Base-by-base conservation (phyloP, 53 echinoderm and acorn worm genomes). In the Hippasteria phrygiana region DNA sequence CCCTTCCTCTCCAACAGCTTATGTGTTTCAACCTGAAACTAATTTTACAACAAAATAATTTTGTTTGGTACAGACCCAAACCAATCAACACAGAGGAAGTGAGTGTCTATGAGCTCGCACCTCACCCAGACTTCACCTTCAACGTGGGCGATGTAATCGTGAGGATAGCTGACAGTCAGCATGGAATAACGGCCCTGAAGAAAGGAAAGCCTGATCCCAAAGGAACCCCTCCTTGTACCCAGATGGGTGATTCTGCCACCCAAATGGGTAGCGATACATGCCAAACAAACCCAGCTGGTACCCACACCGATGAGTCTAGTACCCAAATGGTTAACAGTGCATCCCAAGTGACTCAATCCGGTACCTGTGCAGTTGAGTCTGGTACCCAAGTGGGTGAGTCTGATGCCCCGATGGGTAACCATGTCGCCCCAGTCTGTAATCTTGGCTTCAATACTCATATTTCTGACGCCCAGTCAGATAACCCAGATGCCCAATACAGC, bases 91-190 rank as follows among this genome's bases (percentile, higher is more conserved):
- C 53, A 0, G 95, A 93, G 76, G 98, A 98, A 70, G 80, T 90
- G 56, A 98, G 98, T 65, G 94, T 98, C 47, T 98, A 98, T 54
- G 98, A 98, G 66, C 89, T 98, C 37, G 63, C 59, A 37, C 93
- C 95, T n/a, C 98, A 98, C 55, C 92, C 95, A 17, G 98, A 96
- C 80, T 96, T 95, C 76, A 91, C 94, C 46, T 96, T 95, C 93
- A 96, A 94, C 43, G 89, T 91, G 33, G 98, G 96, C 0, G 98
- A 98, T 85, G 88, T 95, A 6, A 95, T 98, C 13, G 94, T 95
- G 4, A 90, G 95, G 64, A 93, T 96, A 28, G 86, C 89, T 17
- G 82, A 74, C 65, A 91, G 87, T 55, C 64, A 51, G 53, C 83
- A n/a, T 43, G 82, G 42, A 43, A 85, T 85, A n/a, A 33, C 85